Conservation (phyloP, 2,113 vertebrate genomes). For the Psilopogon haemacephalus region DNA sequence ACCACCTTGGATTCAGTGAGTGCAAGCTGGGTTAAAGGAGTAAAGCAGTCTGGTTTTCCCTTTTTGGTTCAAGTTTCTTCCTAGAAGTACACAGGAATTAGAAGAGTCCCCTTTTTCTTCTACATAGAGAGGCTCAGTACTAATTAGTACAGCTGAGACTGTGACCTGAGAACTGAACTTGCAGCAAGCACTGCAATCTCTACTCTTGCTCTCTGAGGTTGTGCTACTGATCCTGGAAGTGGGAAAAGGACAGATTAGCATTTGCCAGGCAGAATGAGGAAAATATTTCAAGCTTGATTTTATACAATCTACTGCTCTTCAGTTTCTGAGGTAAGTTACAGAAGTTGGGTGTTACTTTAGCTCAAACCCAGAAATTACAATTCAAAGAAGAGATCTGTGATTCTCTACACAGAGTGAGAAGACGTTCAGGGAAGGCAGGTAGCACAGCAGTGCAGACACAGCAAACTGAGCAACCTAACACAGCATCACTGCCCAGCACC, state of each 20-base stretch:
- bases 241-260: background rate
- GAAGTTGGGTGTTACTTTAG: background rate
- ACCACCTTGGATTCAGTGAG: background rate
- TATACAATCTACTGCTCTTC: background rate
- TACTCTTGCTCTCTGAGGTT: background rate
- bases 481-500: background rate
- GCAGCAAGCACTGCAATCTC: background rate
- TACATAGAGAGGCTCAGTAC: background rate
- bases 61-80: background rate
- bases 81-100: background rate
- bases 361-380: background rate
- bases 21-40: background rate
- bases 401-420: background rate
- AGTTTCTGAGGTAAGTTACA: background rate
- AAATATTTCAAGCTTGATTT: background rate
- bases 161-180: conserved; percentile 4
- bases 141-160: background rate
- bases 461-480: background rate
- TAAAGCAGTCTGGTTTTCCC: background rate
- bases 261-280: background rate
- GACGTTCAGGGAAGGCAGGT: background rate
- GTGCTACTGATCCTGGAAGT: background rate
- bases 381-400: background rate
- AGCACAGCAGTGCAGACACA: fast-evolving
- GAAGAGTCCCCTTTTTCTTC: background rate